These are phyloP conservation scores for Mus pahari DNA, from an alignment of 2,113 vertebrate genomes.

Conservation along the genomic window DNA sequence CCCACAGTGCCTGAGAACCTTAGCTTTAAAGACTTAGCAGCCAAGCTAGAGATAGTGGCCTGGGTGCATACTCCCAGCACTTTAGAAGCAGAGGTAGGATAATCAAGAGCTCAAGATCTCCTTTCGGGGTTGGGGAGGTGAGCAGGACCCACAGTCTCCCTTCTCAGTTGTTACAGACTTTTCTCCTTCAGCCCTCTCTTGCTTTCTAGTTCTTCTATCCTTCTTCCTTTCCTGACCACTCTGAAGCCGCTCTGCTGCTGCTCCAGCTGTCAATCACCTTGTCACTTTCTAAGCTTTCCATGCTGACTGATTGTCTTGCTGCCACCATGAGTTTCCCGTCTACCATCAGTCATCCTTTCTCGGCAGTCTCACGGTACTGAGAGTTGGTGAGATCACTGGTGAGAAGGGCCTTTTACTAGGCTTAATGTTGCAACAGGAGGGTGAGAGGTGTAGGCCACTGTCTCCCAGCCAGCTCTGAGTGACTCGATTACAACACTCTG, in stretches of 20 bases:
- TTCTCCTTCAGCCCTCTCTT: background rate
- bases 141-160: background rate
- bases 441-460: background rate
- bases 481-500: background rate
- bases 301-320: background rate
- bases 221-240: background rate
- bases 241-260: background rate
- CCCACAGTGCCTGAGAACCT: background rate
- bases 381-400: too few species aligned
- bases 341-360: background rate
- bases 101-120: background rate
- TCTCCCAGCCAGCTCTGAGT: background rate
- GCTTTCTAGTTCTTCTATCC: background rate
- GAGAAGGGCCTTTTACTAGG: background rate
- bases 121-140: background rate
- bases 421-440: background rate
- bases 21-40: background rate
- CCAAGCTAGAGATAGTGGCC: background rate
- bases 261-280: background rate
- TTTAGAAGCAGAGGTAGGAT: background rate
- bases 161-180: background rate
- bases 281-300: background rate
- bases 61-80: background rate
- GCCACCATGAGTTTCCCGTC: too few species aligned
- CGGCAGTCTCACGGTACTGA: background rate